A percentile compares a stretch with the other conserved stretches of the same genome.
phyloP scores from a whole-genome alignment of 2,113 vertebrate species.

The Peromyscus polionotus region DNA sequence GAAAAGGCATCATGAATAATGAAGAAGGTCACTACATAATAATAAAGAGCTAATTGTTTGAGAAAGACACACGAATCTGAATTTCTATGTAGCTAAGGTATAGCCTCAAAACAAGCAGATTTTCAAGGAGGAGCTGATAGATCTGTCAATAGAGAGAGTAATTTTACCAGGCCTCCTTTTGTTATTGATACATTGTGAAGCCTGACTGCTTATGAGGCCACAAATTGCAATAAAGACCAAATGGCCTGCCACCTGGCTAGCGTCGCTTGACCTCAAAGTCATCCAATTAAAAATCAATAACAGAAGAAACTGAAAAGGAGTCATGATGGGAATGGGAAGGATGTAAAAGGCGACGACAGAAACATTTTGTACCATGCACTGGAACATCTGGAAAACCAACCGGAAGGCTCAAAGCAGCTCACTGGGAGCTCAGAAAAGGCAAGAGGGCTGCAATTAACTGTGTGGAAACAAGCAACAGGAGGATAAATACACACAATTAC shows the following conservation, averaged over 20 bases:
- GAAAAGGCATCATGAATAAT: slow-evolving; percentile 10
- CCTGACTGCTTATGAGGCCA: neutral
- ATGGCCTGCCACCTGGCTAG: neutral
- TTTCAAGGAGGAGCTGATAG: slow-evolving; percentile 24
- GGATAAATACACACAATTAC: neutral
- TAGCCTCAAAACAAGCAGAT: neutral
- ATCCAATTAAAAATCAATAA: slow-evolving; percentile 51
- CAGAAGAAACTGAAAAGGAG: neutral
- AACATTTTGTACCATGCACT: neutral
- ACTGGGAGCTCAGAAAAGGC: neutral
- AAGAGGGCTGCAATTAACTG: neutral
- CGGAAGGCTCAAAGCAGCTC: neutral
- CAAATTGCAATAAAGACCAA: neutral
- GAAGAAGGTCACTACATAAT: neutral
- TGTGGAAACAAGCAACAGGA: neutral
- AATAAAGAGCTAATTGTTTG: slow-evolving; percentile 21
- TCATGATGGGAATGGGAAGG: neutral
- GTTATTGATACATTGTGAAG: slow-evolving; percentile 11
- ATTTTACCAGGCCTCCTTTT: neutral
- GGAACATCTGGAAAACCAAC: neutral
- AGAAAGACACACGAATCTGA: neutral
- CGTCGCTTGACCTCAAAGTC: neutral
- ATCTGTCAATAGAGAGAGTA: neutral
- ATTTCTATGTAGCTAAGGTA: neutral
- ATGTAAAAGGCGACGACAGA: neutral